A percentile compares a stretch with the other conserved stretches of the same genome.
These are phyloP conservation scores for Blastobasis adustella DNA, from an alignment of 2,888 invertebrate genomes.

Conservation along the genomic window DNA sequence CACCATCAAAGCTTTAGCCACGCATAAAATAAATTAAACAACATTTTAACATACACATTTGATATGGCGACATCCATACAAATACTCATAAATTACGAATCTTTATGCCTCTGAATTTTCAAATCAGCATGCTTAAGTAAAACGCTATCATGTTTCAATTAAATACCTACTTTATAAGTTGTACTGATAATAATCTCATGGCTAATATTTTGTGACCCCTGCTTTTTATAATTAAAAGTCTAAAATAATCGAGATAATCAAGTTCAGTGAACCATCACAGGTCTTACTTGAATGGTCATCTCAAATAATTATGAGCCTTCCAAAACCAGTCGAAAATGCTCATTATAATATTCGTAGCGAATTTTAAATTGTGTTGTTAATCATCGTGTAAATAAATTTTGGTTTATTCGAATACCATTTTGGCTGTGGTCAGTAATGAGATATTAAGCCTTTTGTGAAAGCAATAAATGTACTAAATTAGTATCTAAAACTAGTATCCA, in stretches of 20 bases:
- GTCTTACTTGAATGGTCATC: constrained; percentile 24
- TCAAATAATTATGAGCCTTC: constrained; percentile 28
- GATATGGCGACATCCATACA: constrained; percentile 5
- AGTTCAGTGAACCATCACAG: constrained; percentile 24
- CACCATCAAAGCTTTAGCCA: too few relatives aligned
- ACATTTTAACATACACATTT: constrained; percentile 1
- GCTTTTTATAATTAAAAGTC: too few relatives aligned
- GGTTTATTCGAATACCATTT: neutral
- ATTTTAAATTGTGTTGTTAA: constrained; percentile 8
- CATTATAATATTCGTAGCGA: constrained; percentile 29
- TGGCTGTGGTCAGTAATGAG: too few relatives aligned
- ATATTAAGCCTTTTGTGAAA: too few relatives aligned
- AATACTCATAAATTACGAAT: constrained; percentile 7
- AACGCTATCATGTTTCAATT: constrained; percentile 50
- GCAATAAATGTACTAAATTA: too few relatives aligned
- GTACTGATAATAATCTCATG: constrained; percentile 33
- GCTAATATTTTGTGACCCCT: neutral
- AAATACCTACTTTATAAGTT: constrained; percentile 22
- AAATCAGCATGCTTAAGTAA: constrained; percentile 22
- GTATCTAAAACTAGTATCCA: too few relatives aligned
- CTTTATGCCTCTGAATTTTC: constrained; percentile 12
- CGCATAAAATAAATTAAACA: neutral
- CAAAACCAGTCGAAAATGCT: constrained; percentile 34
- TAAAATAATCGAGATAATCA: neutral
- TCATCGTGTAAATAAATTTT: neutral